Evolutionary conservation across 2,888 invertebrate genomes (phyloP), one percentile per base, ranked within the genome.

Genomic region (Drosophila rubida): DNA sequence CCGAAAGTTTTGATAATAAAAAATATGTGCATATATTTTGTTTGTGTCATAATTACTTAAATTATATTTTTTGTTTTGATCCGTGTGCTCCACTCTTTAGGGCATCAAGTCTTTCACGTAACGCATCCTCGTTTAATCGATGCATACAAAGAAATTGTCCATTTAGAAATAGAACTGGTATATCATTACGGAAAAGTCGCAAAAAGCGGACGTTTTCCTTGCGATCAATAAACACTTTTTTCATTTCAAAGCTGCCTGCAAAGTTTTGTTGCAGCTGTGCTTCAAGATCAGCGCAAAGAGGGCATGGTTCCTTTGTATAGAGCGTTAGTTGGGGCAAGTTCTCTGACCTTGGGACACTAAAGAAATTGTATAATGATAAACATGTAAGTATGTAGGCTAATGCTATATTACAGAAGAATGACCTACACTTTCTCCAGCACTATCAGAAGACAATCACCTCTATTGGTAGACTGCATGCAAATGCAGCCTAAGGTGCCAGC

Each of bases 391-490:
- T 25, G 1, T 25, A n/a, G n/a, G n/a, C n/a, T 25, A 45, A 9
- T 19, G 3, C 5, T 8, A 14, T 19, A 14, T 87, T 87, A 58
- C 0, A 8, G 25, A 13, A 46, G 95, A 96, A 14, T 1, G 1
- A 77, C 62, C 6, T 95, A 98, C 95, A 98, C 93, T 94, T 96
- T 97, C 92, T 99, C 96, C 89, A 99, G 95, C 92, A 99, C 94
- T 84, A 99, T 95, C 11, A 98, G 96, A 30, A 98, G 97, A 0
- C 98, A 98, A 42, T 97, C 98, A 57, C 98, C 99, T 32, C 32
- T 2, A 9, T 98, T 98, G 37, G 98, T 98, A 88, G 98, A 98
- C 92, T 98, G 98, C 90, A 99, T 98, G 4, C 97, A 95, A 4
- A 98, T 98, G 61, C 98, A 95, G 53, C 99, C 99, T 87, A 96